A percentile compares a stretch with the other conserved stretches of the same genome.
These are phyloP conservation scores for chimpanzee (Pan troglodytes) DNA, from an alignment of 2,113 vertebrate genomes.

Conservation along the genomic window DNA sequence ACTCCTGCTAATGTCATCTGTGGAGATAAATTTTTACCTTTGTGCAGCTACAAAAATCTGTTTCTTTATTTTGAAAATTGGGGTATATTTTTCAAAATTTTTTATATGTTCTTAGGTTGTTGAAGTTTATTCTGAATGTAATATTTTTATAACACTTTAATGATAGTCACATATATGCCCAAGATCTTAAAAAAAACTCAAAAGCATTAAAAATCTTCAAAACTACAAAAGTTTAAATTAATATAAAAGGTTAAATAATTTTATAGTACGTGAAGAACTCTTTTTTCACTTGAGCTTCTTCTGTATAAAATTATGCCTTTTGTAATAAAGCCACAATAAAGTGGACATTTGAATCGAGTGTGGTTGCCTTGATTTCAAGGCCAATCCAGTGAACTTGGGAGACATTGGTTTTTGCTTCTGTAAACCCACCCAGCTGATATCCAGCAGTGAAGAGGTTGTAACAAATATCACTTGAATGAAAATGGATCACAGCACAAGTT, in stretches of 20 bases:
- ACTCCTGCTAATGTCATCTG: background rate
- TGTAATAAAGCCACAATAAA: background rate
- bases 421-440: background rate
- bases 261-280: background rate
- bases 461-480: background rate
- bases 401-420: background rate
- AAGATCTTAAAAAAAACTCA: background rate
- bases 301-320: background rate
- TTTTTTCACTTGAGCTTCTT: background rate
- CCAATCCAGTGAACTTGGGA: no score
- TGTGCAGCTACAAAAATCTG: background rate
- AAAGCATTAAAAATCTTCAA: background rate
- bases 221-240: background rate
- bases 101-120: background rate
- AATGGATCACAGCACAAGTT: background rate
- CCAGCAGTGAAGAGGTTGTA: background rate
- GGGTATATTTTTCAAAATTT: background rate
- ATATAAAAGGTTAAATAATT: background rate
- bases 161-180: background rate
- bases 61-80: background rate
- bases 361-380: background rate
- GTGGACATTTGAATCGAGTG: background rate
- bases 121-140: conserved; percentile 9
- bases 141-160: background rate
- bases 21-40: background rate